Percentiles rank a stretch among this genome's conserved stretches.
phyloP scores from a whole-genome alignment of 2,888 invertebrate species.

The Heliconius ismenius region DNA sequence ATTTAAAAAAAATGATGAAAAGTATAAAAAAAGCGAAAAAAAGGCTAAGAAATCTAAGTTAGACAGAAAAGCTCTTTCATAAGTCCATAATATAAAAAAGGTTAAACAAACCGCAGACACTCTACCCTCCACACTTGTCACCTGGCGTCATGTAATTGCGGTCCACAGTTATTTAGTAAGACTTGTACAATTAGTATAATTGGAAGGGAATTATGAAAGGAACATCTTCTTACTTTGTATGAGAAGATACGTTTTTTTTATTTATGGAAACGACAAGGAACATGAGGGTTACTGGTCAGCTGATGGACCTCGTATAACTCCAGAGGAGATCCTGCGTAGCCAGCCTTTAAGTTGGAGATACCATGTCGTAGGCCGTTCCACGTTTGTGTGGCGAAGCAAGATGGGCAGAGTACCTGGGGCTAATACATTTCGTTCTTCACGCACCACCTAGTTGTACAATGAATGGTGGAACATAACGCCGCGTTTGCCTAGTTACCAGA shows the following conservation, averaged over 20 bases:
- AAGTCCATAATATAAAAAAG: conserved; percentile 3
- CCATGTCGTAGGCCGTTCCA: no score
- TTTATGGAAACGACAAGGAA: no score
- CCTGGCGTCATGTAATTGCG: conserved; percentile 20
- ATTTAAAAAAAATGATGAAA: not conserved
- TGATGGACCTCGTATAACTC: no score
- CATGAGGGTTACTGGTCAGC: no score
- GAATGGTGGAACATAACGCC: not conserved
- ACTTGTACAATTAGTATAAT: conserved; percentile 23
- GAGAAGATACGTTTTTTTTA: no score
- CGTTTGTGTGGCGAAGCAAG: not conserved
- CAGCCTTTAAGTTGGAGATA: no score
- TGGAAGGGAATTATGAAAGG: conserved; percentile 16
- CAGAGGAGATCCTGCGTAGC: no score
- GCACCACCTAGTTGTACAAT: not conserved
- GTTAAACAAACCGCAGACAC: not conserved
- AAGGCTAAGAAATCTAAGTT: not conserved
- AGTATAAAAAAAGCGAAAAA: not conserved
- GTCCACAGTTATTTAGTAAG: conserved; percentile 7
- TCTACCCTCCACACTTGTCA: conserved; percentile 15
- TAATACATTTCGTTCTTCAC: not conserved
- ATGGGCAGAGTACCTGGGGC: not conserved
- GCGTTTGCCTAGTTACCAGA: not conserved
- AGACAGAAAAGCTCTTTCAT: not conserved
- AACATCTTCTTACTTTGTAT: conserved; percentile 6